These are phyloP conservation scores for Papilio aristodemus DNA, from an alignment of 1,140 invertebrate species.

Conservation along the genomic window DNA sequence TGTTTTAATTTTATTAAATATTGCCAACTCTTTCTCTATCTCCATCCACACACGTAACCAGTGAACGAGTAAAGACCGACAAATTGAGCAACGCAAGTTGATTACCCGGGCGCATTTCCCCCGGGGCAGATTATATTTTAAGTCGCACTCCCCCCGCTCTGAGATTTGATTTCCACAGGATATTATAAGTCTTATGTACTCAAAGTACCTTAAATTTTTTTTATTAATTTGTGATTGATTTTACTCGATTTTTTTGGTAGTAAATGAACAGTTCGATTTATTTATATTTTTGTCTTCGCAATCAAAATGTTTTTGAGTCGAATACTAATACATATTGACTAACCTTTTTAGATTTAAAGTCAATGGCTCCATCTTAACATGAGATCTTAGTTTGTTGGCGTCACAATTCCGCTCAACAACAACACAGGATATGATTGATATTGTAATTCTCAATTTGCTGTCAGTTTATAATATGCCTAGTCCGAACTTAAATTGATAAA, in stretches of 20 bases:
- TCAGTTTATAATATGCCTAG: too few species aligned
- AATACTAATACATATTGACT: too few species aligned
- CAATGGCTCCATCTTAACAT: too few species aligned
- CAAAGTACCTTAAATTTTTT: neutral
- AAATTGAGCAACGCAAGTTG: constrained; percentile 8
- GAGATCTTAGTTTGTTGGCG: too few species aligned
- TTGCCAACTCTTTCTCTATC: neutral
- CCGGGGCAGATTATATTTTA: constrained; percentile 11
- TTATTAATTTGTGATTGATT: neutral
- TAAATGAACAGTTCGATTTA: too few species aligned
- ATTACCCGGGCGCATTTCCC: constrained; percentile 14
- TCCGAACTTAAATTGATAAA: too few species aligned
- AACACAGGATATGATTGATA: too few species aligned
- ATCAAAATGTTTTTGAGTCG: too few species aligned
- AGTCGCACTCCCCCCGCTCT: constrained; percentile 6
- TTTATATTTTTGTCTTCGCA: too few species aligned
- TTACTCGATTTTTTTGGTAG: neutral
- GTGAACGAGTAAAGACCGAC: neutral
- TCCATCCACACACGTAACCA: neutral
- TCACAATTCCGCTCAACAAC: too few species aligned
- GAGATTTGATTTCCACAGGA: constrained; percentile 6
- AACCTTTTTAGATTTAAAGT: too few species aligned
- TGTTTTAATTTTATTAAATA: neutral
- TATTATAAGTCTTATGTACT: neutral
- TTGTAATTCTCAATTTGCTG: too few species aligned